Percentiles rank a stretch among this genome's conserved stretches.
Conservation (phyloP, 2,888 invertebrate genomes). For the Miltochrista miniata region DNA sequence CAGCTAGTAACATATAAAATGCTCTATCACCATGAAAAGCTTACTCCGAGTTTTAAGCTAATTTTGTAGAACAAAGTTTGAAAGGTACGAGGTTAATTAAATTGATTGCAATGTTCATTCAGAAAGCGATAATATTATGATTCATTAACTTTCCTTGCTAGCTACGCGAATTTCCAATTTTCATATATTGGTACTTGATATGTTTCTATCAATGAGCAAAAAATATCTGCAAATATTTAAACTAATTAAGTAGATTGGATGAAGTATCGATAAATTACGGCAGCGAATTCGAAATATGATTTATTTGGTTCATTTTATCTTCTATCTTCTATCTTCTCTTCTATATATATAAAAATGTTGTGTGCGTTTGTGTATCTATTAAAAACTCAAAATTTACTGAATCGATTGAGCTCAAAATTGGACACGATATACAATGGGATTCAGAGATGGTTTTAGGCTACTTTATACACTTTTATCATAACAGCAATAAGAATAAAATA, state of each 20-base stretch:
- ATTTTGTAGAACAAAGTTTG: constrained; percentile 44
- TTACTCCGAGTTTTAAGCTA: constrained; percentile 27
- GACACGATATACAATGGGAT: no score
- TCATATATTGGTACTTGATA: constrained; percentile 19
- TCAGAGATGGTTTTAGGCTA: no score
- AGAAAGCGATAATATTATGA: constrained; percentile 53
- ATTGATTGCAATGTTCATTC: constrained; percentile 53
- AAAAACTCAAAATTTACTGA: no score
- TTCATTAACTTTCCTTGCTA: constrained; percentile 52
- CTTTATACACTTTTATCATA: no score
- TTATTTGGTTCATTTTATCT: neutral
- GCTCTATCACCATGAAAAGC: constrained; percentile 16
- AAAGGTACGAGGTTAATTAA: constrained; percentile 51
- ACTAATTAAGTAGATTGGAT: neutral
- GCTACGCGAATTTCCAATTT: constrained; percentile 37
- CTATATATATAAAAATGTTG: no score
- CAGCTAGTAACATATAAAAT: neutral
- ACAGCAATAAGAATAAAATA: no score
- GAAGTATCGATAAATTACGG: neutral
- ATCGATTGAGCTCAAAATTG: no score
- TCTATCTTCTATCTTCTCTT: no score
- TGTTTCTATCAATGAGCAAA: neutral
- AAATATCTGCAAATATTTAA: constrained; percentile 5
- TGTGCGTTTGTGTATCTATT: no score
- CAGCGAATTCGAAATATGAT: neutral